phyloP scores from a whole-genome alignment of 2,888 invertebrate species.

The Eilema griseolum region DNA sequence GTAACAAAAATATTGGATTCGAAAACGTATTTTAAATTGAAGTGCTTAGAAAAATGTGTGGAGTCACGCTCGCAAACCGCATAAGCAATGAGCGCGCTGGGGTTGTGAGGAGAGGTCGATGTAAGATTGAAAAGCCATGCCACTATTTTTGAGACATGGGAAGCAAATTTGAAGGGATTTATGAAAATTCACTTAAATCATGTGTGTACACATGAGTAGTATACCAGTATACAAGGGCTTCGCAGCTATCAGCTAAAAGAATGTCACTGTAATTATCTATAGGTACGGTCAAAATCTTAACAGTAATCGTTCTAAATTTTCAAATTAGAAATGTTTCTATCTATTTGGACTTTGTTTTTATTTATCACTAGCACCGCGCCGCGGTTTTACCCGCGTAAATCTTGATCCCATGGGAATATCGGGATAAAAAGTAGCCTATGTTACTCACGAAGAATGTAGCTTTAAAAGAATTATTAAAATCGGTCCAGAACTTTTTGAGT shows the following conservation, averaged over 20 bases:
- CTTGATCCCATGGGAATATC: no score
- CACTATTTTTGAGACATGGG: not conserved
- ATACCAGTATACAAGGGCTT: not conserved
- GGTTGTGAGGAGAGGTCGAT: constrained; percentile 16
- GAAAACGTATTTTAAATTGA: constrained; percentile 19
- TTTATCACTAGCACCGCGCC: no score
- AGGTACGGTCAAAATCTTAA: no score
- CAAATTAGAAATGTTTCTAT: no score
- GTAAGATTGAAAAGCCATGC: constrained; percentile 18
- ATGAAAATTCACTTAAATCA: constrained; percentile 10
- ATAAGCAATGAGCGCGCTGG: constrained; percentile 20
- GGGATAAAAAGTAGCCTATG: no score
- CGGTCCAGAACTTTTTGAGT: no score
- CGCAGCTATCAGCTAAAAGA: not conserved
- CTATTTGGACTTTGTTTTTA: no score
- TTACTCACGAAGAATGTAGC: no score
- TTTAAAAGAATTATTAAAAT: no score
- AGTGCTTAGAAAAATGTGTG: constrained; percentile 22
- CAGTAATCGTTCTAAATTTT: no score
- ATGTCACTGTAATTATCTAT: not conserved
- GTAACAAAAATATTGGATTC: constrained; percentile 13
- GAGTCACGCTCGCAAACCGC: constrained; percentile 21
- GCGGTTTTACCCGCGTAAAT: no score
- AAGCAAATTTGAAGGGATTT: constrained; percentile 3
- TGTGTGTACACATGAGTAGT: not conserved